Percentiles rank a stretch among this genome's conserved stretches.
These are phyloP conservation scores for Lateolabrax maculatus DNA, from an alignment of 2,797 vertebrate genomes.

Conservation along the genomic window DNA sequence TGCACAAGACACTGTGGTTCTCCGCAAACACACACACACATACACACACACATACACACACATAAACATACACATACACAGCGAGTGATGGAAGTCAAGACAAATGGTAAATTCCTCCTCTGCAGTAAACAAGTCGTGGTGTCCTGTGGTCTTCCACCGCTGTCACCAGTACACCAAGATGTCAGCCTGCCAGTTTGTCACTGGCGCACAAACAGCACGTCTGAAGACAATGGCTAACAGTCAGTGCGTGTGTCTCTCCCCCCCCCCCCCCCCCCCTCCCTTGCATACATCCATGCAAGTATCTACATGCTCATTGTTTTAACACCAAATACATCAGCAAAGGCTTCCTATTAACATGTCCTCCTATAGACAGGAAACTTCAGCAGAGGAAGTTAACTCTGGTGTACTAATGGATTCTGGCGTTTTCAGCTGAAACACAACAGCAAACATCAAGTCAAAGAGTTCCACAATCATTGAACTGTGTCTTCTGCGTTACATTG, in stretches of 20 bases:
- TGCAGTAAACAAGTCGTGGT: slow-evolving; percentile 66
- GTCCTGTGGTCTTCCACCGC: slow-evolving; percentile 55
- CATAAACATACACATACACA: slow-evolving; percentile 25
- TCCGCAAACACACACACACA: slow-evolving; percentile 34
- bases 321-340: slow-evolving; percentile 9
- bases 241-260: neutral
- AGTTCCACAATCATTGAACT: neutral
- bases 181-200: slow-evolving; percentile 56
- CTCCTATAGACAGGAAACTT: neutral
- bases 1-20: slow-evolving; percentile 55
- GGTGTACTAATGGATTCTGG: too few species aligned
- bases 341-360: neutral
- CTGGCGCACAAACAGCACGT: slow-evolving; percentile 52
- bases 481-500: neutral
- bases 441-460: neutral
- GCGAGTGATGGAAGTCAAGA: slow-evolving; percentile 57
- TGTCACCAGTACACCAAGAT: slow-evolving; percentile 51
- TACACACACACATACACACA: slow-evolving; percentile 29
- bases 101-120: slow-evolving; percentile 60
- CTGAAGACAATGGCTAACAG: slow-evolving; percentile 48
- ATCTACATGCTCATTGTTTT: slow-evolving; percentile 28
- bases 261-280: neutral
- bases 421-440: neutral
- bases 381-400: neutral
- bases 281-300: slow-evolving; percentile 19